Conservation (phyloP, 2,797 vertebrate species). For the Pristis pectinata region DNA sequence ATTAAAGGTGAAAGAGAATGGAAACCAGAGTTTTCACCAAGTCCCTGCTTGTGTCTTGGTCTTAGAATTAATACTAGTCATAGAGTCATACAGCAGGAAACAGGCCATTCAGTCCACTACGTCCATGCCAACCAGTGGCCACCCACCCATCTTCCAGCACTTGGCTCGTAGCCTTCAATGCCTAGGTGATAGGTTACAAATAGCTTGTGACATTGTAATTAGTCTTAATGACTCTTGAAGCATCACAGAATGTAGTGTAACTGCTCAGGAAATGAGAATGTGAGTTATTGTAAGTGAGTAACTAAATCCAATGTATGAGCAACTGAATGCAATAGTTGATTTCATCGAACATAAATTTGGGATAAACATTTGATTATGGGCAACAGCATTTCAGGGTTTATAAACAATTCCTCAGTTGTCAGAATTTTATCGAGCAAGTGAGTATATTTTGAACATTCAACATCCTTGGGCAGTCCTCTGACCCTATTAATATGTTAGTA, state of each 20-base stretch:
- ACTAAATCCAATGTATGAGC: neutral
- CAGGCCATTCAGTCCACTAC: too few relatives aligned
- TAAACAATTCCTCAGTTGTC: neutral
- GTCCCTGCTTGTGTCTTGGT: too few relatives aligned
- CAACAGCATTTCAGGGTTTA: neutral
- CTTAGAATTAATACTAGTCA: too few relatives aligned
- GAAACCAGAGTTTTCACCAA: neutral
- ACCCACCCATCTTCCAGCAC: too few relatives aligned
- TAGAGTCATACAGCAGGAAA: too few relatives aligned
- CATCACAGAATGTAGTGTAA: neutral
- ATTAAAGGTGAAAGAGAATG: neutral
- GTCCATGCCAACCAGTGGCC: too few relatives aligned
- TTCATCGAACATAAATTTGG: neutral
- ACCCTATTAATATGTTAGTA: neutral
- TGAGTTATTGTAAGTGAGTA: neutral
- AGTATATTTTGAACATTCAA: neutral
- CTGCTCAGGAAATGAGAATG: neutral
- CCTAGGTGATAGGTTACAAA: neutral
- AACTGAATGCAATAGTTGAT: neutral
- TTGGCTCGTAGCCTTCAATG: neutral
- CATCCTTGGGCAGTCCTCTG: slow-evolving; percentile 1
- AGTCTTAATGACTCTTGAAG: neutral
- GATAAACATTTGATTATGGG: neutral
- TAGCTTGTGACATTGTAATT: neutral
- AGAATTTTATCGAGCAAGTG: slow-evolving; percentile 10